These are phyloP conservation scores for Clarias laeviceps DNA, from an alignment of 2,797 vertebrate genomes.

Conservation along the genomic window DNA sequence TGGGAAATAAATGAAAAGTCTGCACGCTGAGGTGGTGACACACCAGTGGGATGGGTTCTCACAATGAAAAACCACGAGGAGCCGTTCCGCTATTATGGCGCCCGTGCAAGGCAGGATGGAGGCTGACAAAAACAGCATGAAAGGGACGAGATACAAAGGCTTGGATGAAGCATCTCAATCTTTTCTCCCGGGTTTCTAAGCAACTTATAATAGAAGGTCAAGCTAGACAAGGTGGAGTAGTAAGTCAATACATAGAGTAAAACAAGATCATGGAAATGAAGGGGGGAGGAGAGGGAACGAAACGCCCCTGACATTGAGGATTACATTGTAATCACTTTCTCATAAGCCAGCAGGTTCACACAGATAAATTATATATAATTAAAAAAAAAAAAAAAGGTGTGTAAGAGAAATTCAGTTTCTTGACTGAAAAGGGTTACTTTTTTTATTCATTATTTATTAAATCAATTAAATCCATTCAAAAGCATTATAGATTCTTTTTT, in stretches of 20 bases:
- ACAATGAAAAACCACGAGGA: slow-evolving; percentile 15
- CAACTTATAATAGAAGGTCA: slow-evolving; percentile 98
- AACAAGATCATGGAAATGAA: slow-evolving; percentile 71
- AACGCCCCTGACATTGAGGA: slow-evolving; percentile 57
- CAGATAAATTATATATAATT: neutral
- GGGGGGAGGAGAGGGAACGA: neutral
- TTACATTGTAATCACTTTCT: slow-evolving; percentile 30
- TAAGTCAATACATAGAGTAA: slow-evolving; percentile 72
- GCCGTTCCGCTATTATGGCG: slow-evolving; percentile 11
- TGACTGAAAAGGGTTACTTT: neutral
- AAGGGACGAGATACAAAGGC: slow-evolving; percentile 77
- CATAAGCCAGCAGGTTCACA: neutral
- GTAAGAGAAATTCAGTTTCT: neutral
- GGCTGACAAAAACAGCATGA: slow-evolving; percentile 57
- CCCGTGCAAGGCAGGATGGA: slow-evolving; percentile 41
- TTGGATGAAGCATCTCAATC: slow-evolving; percentile 74
- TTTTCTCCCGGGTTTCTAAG: slow-evolving; percentile 89
- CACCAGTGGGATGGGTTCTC: slow-evolving; percentile 20
- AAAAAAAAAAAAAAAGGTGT: neutral
- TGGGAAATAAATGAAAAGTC: slow-evolving; percentile 19
- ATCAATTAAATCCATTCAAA: slow-evolving; percentile 11
- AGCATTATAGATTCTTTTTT: neutral
- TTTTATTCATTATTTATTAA: neutral
- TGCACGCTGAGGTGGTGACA: slow-evolving; percentile 1
- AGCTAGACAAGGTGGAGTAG: slow-evolving; percentile 79